These are phyloP conservation scores for Burhinus oedicnemus DNA, from an alignment of 2,113 vertebrate genomes.

Conservation along the genomic window DNA sequence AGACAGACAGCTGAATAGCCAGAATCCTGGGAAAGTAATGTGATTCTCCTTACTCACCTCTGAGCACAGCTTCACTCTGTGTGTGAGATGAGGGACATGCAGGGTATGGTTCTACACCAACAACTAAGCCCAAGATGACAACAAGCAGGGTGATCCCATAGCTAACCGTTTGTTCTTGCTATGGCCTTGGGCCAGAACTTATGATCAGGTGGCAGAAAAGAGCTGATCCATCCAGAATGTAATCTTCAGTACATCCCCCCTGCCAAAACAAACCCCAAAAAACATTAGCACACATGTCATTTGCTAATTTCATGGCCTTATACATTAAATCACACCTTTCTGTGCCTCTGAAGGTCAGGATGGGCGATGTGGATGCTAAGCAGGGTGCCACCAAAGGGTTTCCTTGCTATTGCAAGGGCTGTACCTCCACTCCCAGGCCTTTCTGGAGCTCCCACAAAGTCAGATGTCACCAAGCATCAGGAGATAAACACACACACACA, in stretches of 20 bases:
- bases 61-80: neutral
- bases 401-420: neutral
- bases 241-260: neutral
- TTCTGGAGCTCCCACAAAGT: neutral
- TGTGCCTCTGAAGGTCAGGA: neutral
- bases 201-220: neutral
- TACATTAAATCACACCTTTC: neutral
- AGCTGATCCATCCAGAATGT: neutral
- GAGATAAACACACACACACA: neutral
- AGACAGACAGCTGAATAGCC: neutral
- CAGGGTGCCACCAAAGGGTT: neutral
- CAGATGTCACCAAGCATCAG: neutral
- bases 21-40: too few relatives aligned
- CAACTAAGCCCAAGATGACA: neutral
- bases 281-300: neutral
- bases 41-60: neutral
- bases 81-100: neutral
- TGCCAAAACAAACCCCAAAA: neutral
- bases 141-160: neutral
- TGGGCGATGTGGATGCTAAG: neutral
- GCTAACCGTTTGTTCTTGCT: neutral
- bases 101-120: neutral
- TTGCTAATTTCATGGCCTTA: neutral
- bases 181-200: neutral
- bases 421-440: neutral